Base-by-base conservation (phyloP, 1,140 invertebrate genomes). In the Nephotettix cincticeps region DNA sequence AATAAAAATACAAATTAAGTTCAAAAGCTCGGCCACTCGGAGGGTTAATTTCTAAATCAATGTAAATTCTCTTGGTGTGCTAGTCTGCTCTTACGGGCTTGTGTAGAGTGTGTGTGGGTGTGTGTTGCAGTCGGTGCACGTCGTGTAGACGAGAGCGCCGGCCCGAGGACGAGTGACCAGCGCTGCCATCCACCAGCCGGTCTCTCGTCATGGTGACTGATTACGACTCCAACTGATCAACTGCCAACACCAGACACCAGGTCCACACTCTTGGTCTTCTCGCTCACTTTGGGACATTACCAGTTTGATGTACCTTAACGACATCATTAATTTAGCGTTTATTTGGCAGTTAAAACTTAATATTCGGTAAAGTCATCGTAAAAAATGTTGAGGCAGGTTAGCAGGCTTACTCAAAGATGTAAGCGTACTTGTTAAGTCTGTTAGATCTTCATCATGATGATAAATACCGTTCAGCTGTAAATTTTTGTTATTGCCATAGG, bases 101-200 rank as follows among this genome's bases (percentile, higher is more conserved):
- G n/a, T n/a, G n/a, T n/a, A n/a, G n/a, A n/a, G n/a, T n/a, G n/a
- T n/a, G n/a, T n/a, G n/a, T n/a, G n/a, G 28, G 30, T 30, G 30
- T 65, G 61, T 65, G 47, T 65, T 65, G 19, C 61, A 65, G 61
- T 65, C 61, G 61, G 61, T 65, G 61, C 61, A 65, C 30, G 61
- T 65, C 61, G 32, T 65, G 61, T 65, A 65, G 61, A 32, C 61
- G 32, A 14, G 61, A 65, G 61, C 19, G 61, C 11, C 13, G 61
- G 4, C 61, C 61, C 19, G 61, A 65, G 30, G 61, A 65, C 30
- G 61, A 65, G 61, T 65, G 61, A 65, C 61, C 4, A 40, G 32
- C 23, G 61, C 61, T 65, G 61, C 61, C 61, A 17, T 32, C 61
- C 6, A 51, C 47, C 47, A 51, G 47, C 21, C 47, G 47, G 6